Percentiles rank a stretch among this genome's conserved stretches.
Conservation (phyloP, 2,113 vertebrate species). For the Rana temporaria region DNA sequence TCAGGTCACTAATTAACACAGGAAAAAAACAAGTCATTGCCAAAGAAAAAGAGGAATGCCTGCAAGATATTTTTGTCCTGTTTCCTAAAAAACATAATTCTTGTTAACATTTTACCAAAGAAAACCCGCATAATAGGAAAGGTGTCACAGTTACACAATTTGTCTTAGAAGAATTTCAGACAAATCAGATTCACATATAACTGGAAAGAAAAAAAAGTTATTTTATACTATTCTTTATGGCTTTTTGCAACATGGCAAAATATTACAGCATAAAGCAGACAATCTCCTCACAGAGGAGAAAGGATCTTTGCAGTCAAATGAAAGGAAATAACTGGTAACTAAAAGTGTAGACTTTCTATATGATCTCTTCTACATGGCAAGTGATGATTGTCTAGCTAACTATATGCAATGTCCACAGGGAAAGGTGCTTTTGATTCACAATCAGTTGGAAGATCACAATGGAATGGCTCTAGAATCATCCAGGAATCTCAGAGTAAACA, state of each 20-base stretch:
- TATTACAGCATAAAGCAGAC: conserved; percentile 84
- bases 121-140: conserved; percentile 75
- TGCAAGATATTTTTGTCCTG: conserved; percentile 64
- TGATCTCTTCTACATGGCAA: conserved; percentile 61
- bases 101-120: conserved; percentile 69
- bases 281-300: conserved; percentile 95
- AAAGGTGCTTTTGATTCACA: conserved; percentile 46
- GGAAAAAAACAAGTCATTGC: conserved; percentile 27
- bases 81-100: conserved; percentile 63
- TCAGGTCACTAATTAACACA: conserved; percentile 19
- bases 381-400: conserved; percentile 59
- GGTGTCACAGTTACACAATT: conserved; percentile 79
- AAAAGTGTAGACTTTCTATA: conserved; percentile 62
- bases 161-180: conserved; percentile 71
- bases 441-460: conserved; percentile 43
- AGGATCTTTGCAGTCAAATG: conserved; percentile 83
- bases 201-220: conserved; percentile 64
- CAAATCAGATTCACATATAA: conserved; percentile 72
- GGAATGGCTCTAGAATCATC: conserved; percentile 54
- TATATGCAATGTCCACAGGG: conserved; percentile 55
- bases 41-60: conserved; percentile 59
- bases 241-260: conserved; percentile 88
- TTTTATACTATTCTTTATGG: conserved; percentile 85
- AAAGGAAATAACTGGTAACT: conserved; percentile 64
- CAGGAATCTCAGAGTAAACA: conserved; percentile 64